A percentile compares a stretch with the other conserved stretches of the same genome.
Conservation (phyloP, 2,113 vertebrate species). For the Muscicapa adusta region DNA sequence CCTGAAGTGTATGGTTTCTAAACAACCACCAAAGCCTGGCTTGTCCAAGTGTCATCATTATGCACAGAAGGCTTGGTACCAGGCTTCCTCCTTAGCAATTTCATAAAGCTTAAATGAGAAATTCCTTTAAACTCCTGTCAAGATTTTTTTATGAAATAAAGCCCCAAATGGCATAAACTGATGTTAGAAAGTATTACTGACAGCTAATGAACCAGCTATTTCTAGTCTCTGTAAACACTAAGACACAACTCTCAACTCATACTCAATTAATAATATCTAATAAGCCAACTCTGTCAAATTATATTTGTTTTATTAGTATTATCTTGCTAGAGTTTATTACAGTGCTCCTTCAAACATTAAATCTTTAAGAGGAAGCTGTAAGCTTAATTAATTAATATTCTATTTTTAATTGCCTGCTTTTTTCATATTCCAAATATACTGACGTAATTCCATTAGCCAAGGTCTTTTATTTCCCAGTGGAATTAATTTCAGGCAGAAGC, state of each 20-base stretch:
- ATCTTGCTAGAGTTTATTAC: conserved; percentile 12
- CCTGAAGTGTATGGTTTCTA: background rate
- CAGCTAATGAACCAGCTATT: background rate
- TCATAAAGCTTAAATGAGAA: background rate
- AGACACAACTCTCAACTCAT: background rate
- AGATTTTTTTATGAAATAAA: background rate
- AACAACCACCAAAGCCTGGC: background rate
- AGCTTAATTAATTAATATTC: conserved; percentile 43
- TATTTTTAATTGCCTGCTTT: conserved; percentile 35
- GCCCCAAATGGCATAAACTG: background rate
- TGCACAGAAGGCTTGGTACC: background rate
- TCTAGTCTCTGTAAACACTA: background rate
- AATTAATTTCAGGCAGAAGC: conserved; percentile 10
- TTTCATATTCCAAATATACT: background rate
- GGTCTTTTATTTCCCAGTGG: background rate
- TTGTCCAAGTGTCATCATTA: background rate
- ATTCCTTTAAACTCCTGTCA: background rate
- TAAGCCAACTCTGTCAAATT: conserved; percentile 7
- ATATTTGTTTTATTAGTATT: conserved; percentile 29
- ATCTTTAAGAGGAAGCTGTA: conserved; percentile 23
- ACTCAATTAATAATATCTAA: conserved; percentile 1
- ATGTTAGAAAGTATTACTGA: background rate
- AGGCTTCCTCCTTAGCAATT: background rate
- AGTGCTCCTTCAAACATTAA: conserved; percentile 10
- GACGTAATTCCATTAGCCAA: background rate